phyloP scores from a whole-genome alignment of 1,140 invertebrate species.

The Helicoverpa armigera region DNA sequence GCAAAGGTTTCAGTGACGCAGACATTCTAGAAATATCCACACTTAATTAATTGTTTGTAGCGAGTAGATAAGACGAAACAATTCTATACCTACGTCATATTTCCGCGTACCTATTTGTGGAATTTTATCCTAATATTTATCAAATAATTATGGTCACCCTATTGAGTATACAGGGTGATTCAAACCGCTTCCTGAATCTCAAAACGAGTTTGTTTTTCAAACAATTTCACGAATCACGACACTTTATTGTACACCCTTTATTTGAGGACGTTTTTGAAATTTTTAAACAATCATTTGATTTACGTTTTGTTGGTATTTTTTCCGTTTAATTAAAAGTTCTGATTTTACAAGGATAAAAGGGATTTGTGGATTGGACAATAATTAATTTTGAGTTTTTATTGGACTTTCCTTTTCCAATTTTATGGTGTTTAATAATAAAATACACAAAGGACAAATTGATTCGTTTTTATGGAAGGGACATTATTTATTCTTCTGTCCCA shows the following conservation, averaged over 20 bases:
- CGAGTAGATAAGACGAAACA: no score
- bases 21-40: no score
- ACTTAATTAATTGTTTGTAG: no score
- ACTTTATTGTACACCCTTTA: conserved; percentile 39
- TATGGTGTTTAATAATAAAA: background rate
- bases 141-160: conserved; percentile 22
- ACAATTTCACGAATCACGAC: conserved; percentile 40
- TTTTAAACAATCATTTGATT: conserved; percentile 15
- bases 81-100: no score
- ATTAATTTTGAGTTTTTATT: background rate
- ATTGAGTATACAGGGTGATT: conserved; percentile 1
- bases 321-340: conserved; percentile 21
- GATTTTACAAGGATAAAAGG: conserved; percentile 5
- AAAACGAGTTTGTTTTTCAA: conserved; percentile 35
- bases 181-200: conserved; percentile 13
- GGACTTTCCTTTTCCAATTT: conserved; percentile 1
- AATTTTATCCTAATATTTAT: no score
- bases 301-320: background rate
- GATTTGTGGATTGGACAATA: background rate
- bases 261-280: conserved; percentile 13
- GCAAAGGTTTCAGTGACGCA: no score
- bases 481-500: no score
- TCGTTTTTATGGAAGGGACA: no score
- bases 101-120: no score
- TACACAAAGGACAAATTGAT: no score